These are phyloP conservation scores for Tadarida brasiliensis DNA, from an alignment of 2,797 vertebrate species.

Conservation along the genomic window DNA sequence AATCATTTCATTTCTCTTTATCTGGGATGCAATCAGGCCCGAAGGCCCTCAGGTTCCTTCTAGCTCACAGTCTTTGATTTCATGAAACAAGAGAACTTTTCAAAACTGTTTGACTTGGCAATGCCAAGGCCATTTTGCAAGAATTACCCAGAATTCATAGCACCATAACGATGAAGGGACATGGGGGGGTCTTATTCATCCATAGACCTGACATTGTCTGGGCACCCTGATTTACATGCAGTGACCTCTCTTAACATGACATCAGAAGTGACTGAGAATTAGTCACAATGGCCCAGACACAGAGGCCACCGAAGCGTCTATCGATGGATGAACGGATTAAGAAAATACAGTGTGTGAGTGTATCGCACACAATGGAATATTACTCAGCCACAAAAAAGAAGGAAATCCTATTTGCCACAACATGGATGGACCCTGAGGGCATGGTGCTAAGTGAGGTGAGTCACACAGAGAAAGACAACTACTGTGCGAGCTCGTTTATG, in stretches of 20 bases:
- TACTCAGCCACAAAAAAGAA: not conserved
- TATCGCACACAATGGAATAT: not conserved
- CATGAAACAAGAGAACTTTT: not conserved
- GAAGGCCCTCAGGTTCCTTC: not conserved
- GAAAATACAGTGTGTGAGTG: not conserved
- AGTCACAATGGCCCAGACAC: not conserved
- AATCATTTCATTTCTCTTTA: not conserved
- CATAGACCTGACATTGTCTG: not conserved
- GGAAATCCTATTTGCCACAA: not conserved
- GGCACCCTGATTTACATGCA: accelerated
- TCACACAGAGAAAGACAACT: not conserved
- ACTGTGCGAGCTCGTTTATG: not conserved
- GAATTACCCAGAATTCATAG: not conserved
- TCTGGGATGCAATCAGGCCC: not conserved
- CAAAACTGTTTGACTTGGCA: not conserved
- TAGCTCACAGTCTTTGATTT: not conserved
- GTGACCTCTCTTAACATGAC: not conserved
- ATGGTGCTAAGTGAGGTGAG: not conserved
- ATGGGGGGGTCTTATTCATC: not conserved
- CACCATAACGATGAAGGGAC: not conserved
- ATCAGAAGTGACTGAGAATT: not conserved
- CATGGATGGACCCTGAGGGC: not conserved
- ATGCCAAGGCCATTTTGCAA: not conserved
- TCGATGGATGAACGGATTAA: not conserved
- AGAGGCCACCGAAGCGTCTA: too few relatives aligned